These are phyloP conservation scores for Hyposoter dolosus DNA, from an alignment of 2,888 invertebrate species.

Conservation along the genomic window DNA sequence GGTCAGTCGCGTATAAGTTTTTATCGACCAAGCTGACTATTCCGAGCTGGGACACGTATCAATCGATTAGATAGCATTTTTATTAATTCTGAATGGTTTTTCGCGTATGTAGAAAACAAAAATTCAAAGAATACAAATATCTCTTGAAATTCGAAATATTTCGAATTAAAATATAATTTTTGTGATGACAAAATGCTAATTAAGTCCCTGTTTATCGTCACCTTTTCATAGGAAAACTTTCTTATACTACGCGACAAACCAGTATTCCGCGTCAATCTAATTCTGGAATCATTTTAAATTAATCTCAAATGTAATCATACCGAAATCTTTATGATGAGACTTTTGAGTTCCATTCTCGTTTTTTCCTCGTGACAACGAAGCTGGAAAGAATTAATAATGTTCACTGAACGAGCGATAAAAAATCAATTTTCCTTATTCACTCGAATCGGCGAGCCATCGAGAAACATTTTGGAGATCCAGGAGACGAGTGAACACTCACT, in stretches of 20 bases:
- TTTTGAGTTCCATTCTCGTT: conserved; percentile 72
- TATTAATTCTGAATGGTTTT: not conserved
- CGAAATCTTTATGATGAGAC: conserved; percentile 68
- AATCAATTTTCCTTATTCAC: conserved; percentile 1
- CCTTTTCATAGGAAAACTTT: not conserved
- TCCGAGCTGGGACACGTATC: not conserved
- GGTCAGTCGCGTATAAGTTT: not conserved
- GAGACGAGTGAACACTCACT: conserved; percentile 33
- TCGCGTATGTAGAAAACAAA: not conserved
- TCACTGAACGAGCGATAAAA: not conserved
- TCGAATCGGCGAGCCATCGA: conserved; percentile 18
- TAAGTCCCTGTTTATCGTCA: not conserved
- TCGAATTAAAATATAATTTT: not conserved
- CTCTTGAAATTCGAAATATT: not conserved
- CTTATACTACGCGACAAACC: not conserved
- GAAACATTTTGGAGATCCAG: not conserved
- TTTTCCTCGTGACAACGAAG: conserved; percentile 12
- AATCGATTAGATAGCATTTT: not conserved
- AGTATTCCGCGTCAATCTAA: not conserved
- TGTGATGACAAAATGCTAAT: not conserved
- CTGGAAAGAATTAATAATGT: conserved; percentile 17
- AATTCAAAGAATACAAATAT: not conserved
- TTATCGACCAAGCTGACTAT: not conserved
- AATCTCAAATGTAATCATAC: conserved; percentile 8
- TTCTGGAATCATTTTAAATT: not conserved